Base-by-base conservation (phyloP, 2,888 invertebrate species). In the Rhagophthalmus giganteus region DNA sequence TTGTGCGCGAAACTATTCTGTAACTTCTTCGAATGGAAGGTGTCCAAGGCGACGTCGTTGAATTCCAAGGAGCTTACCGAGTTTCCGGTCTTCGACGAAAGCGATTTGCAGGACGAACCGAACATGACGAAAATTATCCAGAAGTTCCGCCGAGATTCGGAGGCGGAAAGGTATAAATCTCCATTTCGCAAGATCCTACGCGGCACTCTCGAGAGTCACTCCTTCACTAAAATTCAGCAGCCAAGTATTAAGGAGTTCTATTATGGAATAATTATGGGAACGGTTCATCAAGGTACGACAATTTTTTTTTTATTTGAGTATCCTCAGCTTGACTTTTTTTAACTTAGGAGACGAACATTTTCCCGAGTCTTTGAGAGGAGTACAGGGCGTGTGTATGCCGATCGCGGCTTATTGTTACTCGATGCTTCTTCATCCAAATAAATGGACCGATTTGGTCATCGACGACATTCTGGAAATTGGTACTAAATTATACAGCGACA, bases 381-480 rank as follows among this genome's bases (percentile, higher is more conserved):
- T 75, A 35, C 82, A 82, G 65, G 81, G 81, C 1, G 67, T 82
- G 14, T 77, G 81, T 2, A 81, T 82, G 76, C 78, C 80, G 16
- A 78, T 81, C 1, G 80, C 80, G 67, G 81, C 82, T 1, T 82
- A 79, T 58, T 81, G 82, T 56, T 75, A 78, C 53, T 78, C 81
- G 0, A 80, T 81, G 59, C 74, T 82, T 51, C 79, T 78, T 59
- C 81, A 81, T 55, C 81, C 82, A 0, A 79, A 78, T 45, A 78
- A 78, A 41, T 86, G 86, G 86, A 79, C 78, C 0, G 76, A 79
- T 63, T 80, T 79, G 52, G 78, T 81, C 9, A 66, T 86, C 1
- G 85, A 86, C 59, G 78, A 79, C 53, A 73, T 83, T 12, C 58
- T 83, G 2, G 78, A 80, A 13, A 74, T 78, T 30, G 82, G 81